Conservation (phyloP, 2,888 invertebrate species). For the Rhopalosiphum nymphaeae region DNA sequence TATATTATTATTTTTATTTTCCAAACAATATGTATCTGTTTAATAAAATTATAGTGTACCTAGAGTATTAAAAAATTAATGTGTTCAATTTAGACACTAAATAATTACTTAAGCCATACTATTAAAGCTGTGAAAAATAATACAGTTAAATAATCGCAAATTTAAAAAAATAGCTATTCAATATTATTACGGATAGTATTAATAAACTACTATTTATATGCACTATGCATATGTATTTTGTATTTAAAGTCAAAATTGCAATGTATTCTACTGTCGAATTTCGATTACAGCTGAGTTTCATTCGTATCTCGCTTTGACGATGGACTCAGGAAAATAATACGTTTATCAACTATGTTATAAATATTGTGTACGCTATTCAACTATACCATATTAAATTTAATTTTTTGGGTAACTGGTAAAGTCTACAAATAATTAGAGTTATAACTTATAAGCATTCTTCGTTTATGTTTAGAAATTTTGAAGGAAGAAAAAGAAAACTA, state of each 20-base stretch:
- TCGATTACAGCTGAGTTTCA: background rate
- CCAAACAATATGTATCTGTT: background rate
- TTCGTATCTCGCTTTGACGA: background rate
- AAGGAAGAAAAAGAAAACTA: background rate
- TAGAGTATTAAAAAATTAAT: background rate
- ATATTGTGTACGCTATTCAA: background rate
- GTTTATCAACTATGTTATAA: background rate
- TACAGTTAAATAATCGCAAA: background rate
- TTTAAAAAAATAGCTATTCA: background rate
- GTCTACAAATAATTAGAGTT: background rate
- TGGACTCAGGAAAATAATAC: background rate
- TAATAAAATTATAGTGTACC: background rate
- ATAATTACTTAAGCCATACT: too few species aligned
- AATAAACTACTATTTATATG: background rate
- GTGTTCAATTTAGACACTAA: background rate
- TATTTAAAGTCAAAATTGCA: background rate
- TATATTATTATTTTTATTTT: background rate
- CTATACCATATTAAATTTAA: background rate
- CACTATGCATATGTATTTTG: background rate
- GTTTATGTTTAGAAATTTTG: background rate
- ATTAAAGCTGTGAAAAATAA: background rate
- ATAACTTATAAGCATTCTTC: background rate
- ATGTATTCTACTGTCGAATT: background rate
- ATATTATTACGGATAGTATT: background rate
- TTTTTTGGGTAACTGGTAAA: background rate